phyloP scores from a whole-genome alignment of 2,888 invertebrate genomes.

The Eupithecia inturbata region DNA sequence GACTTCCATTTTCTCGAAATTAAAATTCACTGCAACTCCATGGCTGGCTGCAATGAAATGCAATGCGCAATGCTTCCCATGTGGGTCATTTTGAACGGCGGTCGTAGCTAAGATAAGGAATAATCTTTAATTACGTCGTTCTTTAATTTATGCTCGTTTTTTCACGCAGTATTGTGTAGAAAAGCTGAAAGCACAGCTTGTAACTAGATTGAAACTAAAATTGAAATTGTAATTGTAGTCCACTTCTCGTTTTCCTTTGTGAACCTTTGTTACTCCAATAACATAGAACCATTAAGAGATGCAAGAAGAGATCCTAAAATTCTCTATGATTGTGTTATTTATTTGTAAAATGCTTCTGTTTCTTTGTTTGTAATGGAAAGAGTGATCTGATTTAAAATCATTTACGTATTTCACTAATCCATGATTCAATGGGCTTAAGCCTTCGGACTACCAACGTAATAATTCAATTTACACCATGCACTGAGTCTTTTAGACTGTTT shows the following conservation, averaged over 20 bases:
- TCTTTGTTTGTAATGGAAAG: no score
- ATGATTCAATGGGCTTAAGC: no score
- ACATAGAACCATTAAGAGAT: not conserved
- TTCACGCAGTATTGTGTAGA: not conserved
- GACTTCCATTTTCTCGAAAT: not conserved
- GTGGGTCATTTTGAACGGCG: not conserved
- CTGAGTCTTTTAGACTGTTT: no score
- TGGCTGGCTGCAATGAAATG: conserved; percentile 4
- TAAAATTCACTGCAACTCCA: conserved; percentile 3
- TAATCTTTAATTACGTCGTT: not conserved
- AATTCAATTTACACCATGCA: no score
- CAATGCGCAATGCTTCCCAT: not conserved
- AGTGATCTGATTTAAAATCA: no score
- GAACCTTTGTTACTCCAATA: not conserved
- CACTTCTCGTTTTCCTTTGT: not conserved
- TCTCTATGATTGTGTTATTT: not conserved
- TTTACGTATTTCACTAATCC: no score
- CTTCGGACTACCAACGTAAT: no score
- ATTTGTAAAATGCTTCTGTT: not conserved
- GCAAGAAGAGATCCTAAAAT: not conserved
- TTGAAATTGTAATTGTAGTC: no score
- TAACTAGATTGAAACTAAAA: no score
- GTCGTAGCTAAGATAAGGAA: not conserved
- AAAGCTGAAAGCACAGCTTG: not conserved
- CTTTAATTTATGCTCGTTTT: not conserved